These are phyloP conservation scores for Lates japonicus DNA, from an alignment of 2,797 vertebrate genomes.

Conservation along the genomic window DNA sequence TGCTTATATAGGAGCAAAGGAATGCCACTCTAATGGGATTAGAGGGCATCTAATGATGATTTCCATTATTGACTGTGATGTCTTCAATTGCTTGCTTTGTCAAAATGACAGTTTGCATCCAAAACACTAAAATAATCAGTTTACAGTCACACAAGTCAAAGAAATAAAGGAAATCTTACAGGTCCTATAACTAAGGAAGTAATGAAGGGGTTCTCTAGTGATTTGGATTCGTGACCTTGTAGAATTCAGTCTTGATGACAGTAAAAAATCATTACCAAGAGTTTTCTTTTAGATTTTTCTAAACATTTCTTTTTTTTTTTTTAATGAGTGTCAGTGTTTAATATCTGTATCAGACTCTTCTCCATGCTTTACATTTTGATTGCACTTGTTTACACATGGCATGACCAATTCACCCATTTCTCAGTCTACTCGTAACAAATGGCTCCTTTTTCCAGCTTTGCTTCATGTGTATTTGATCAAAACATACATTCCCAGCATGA, in stretches of 20 bases:
- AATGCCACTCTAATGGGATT: not conserved
- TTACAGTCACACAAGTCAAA: not conserved
- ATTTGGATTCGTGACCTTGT: too few relatives aligned
- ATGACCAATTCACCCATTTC: slow-evolving; percentile 7
- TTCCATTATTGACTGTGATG: not conserved
- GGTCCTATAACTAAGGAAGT: too few relatives aligned
- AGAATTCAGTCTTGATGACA: too few relatives aligned
- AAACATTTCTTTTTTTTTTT: not conserved
- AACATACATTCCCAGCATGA: not conserved
- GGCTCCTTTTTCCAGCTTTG: too few relatives aligned
- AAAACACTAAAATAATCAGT: not conserved
- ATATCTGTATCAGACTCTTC: not conserved
- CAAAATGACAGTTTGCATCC: not conserved
- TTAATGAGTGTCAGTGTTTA: not conserved
- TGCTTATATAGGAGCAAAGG: not conserved
- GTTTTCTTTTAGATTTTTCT: not conserved
- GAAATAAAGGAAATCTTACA: not conserved
- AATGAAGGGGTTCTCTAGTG: too few relatives aligned
- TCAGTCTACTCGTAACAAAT: not conserved
- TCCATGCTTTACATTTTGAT: not conserved
- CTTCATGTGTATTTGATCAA: too few relatives aligned
- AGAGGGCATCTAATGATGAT: too few relatives aligned
- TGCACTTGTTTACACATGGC: not conserved
- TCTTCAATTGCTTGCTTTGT: not conserved
- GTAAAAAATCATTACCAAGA: not conserved